Evolutionary conservation across 2,888 invertebrate genomes (phyloP).

Genomic region (Candidula unifasciata): DNA sequence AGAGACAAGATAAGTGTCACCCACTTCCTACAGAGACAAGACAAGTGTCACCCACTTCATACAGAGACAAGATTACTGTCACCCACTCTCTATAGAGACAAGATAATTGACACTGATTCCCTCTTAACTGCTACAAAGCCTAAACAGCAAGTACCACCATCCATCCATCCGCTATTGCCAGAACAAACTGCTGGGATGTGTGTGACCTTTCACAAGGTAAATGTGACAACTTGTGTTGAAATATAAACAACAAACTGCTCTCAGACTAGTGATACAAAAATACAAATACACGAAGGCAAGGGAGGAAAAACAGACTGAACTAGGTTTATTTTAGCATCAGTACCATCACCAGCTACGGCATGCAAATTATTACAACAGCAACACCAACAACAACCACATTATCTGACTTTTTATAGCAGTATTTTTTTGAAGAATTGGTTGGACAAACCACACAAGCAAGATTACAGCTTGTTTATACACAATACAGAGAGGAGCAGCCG

Average conservation of each 20-base stretch:
- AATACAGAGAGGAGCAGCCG: too few relatives aligned
- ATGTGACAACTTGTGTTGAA: too few relatives aligned
- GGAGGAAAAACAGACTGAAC: conserved; percentile 34
- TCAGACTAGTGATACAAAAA: neutral
- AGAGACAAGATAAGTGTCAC: too few relatives aligned
- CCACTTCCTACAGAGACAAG: too few relatives aligned
- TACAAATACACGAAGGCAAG: neutral
- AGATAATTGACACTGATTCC: too few relatives aligned
- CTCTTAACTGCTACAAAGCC: too few relatives aligned
- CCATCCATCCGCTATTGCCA: neutral
- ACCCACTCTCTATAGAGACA: too few relatives aligned
- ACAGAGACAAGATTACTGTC: too few relatives aligned
- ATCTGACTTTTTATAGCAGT: neutral
- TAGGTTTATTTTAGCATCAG: conserved; percentile 37
- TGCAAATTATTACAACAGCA: conserved; percentile 34
- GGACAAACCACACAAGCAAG: conserved; percentile 28
- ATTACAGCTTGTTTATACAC: neutral
- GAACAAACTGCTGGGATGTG: neutral
- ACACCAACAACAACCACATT: neutral
- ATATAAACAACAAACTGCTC: too few relatives aligned
- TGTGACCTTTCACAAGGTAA: neutral
- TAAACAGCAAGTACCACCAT: too few relatives aligned
- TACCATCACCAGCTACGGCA: conserved; percentile 46
- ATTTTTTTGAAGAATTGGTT: neutral
- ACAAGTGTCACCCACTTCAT: too few relatives aligned